Percentiles rank a stretch among this genome's conserved stretches.
Conservation (phyloP, 1,140 invertebrate species). For the Neodiprion fabricii region DNA sequence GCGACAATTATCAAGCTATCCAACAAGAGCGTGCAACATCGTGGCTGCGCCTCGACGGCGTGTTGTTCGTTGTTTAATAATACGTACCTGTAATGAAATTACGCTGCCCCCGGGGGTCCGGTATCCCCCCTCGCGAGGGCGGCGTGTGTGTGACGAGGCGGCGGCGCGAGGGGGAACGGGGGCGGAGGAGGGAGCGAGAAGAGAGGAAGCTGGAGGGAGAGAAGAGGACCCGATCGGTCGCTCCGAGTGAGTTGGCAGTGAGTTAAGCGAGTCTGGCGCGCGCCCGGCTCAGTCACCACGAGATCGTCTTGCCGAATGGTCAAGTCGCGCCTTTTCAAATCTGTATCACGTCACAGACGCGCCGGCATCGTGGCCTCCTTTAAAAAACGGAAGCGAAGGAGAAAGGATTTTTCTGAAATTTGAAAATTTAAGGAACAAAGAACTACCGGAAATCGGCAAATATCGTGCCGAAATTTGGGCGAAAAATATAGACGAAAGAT, state of each 20-base stretch:
- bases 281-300: slow-evolving; percentile 58
- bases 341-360: not conserved
- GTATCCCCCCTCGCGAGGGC: slow-evolving; percentile 42
- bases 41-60: not conserved
- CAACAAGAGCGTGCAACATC: too few relatives aligned
- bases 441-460: too few relatives aligned
- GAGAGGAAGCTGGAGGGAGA: slow-evolving; percentile 39
- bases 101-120: slow-evolving; percentile 42
- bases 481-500: too few relatives aligned
- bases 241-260: slow-evolving; percentile 48
- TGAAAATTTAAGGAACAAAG: too few relatives aligned
- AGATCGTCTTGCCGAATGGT: slow-evolving; percentile 61
- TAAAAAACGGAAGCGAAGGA: too few relatives aligned
- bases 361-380: not conserved
- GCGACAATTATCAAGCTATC: too few relatives aligned
- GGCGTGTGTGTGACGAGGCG: slow-evolving; percentile 34
- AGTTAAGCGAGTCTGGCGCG: slow-evolving; percentile 39
- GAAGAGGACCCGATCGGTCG: slow-evolving; percentile 47
- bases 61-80: slow-evolving; percentile 1
- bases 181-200: slow-evolving; percentile 33
- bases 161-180: slow-evolving; percentile 29
- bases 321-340: slow-evolving; percentile 29
- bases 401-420: too few relatives aligned
- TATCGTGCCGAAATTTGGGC: too few relatives aligned
- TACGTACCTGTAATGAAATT: slow-evolving; percentile 44